Base-by-base conservation (phyloP, 2,888 invertebrate genomes). In the Amiota mariae region DNA sequence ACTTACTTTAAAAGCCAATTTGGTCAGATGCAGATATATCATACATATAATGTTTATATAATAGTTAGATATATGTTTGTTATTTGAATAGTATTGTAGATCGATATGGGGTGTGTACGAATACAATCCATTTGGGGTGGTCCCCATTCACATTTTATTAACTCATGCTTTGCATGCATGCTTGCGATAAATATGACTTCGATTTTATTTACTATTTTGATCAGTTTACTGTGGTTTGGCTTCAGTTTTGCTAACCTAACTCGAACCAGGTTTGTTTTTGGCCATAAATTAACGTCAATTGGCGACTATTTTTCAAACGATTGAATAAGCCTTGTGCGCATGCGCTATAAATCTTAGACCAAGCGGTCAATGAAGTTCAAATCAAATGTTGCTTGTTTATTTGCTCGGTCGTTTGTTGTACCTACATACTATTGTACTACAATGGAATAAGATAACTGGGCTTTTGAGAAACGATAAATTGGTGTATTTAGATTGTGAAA, bases 201-300 rank as follows among this genome's bases (percentile, higher is more conserved):
- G 63, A 2, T 13, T 54, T 54, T 15, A 54, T 11, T 54, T 54
- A 15, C 12, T n/a, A 63, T 63, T 46, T 46, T 36, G 36, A 46
- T 46, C 12, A n/a, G 36, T 36, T 46, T 24, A 36, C 36, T 18
- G 11, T 61, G 13, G 36, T 6, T 24, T 24, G 24, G 24, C 24
- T 24, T 24, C 24, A 24, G 24, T 61, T 61, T 9, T 24, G 61
- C 61, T 36, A 77, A 80, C 74, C 75, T 67, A 74, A 36, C 3
- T 6, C 6, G 36, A 6, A 36, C 36, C 36, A 36, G 36, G 36
- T 36, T 36, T 36, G 36, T 36, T 36, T 36, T 36, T 36, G 76
- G 86, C 86, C 80, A 85, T 85, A 85, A 85, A 85, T 87, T 85
- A 85, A 85, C 78, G 82, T 85, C 86, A 85, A 86, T 85, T 86